phyloP scores from a whole-genome alignment of 2,888 invertebrate species.

The Stenichneumon culpator region DNA sequence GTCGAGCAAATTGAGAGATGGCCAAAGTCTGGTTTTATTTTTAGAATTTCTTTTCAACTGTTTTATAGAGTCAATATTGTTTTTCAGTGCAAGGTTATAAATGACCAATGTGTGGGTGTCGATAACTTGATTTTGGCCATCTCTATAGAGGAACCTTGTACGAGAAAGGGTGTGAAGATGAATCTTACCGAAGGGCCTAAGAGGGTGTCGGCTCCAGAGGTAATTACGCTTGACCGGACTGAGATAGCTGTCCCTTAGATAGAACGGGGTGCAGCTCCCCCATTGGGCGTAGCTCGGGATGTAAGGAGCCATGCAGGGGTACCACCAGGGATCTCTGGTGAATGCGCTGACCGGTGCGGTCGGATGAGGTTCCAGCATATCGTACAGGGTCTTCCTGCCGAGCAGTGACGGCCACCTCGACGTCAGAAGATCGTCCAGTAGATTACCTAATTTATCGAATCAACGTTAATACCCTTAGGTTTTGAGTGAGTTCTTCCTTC shows the following conservation, averaged over 20 bases:
- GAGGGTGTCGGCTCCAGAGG: slow-evolving; percentile 96
- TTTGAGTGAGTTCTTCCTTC: too few species aligned
- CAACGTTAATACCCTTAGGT: not conserved
- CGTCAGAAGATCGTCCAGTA: slow-evolving; percentile 77
- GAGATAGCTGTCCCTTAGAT: slow-evolving; percentile 94
- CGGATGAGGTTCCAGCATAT: slow-evolving; percentile 93
- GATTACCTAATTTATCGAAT: slow-evolving; percentile 76
- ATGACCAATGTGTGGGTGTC: not conserved
- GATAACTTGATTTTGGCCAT: not conserved
- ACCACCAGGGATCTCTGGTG: slow-evolving; percentile 96
- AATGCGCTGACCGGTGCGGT: slow-evolving; percentile 92
- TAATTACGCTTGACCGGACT: slow-evolving; percentile 96
- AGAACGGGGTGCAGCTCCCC: slow-evolving; percentile 90
- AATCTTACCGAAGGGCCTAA: slow-evolving; percentile 95
- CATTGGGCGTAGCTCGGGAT: slow-evolving; percentile 88
- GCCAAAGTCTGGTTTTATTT: not conserved
- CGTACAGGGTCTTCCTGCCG: slow-evolving; percentile 86
- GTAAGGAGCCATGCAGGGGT: slow-evolving; percentile 93
- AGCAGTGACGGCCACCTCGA: slow-evolving; percentile 82
- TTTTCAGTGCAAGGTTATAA: not conserved
- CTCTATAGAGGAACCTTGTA: not conserved
- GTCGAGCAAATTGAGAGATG: slow-evolving; percentile 20
- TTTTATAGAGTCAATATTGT: not conserved
- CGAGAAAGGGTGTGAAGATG: not conserved
- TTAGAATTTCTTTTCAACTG: not conserved